These are phyloP conservation scores for Pterocles gutturalis DNA, from an alignment of 2,113 vertebrate genomes.

Conservation along the genomic window DNA sequence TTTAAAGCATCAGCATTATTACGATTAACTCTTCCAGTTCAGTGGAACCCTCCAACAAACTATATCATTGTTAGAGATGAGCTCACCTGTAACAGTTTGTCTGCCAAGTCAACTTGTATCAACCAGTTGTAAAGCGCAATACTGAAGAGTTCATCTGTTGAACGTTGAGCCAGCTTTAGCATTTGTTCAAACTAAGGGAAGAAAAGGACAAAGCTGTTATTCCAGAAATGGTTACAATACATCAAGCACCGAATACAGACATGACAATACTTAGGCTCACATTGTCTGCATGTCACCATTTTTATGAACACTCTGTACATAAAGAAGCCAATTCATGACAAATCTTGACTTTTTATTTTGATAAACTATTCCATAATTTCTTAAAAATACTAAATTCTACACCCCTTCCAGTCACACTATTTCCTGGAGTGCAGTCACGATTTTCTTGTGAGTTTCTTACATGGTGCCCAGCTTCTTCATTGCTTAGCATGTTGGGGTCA, in stretches of 20 bases:
- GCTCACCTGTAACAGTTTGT: conserved; percentile 94
- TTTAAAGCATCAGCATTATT: not conserved
- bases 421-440: not conserved
- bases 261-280: fast-evolving
- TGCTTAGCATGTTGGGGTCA: conserved; percentile 98
- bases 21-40: not conserved
- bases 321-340: not conserved
- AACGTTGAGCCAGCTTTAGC: conserved; percentile 90
- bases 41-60: not conserved
- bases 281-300: not conserved
- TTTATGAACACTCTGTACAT: not conserved
- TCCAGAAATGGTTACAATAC: not conserved
- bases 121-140: conserved; percentile 98
- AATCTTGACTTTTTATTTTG: not conserved
- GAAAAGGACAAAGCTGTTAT: not conserved
- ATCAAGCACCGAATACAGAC: not conserved
- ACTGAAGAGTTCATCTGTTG: conserved; percentile 95
- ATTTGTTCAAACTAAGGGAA: conserved; percentile 93
- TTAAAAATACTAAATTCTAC: not conserved
- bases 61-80: not conserved
- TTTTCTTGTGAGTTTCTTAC: conserved; percentile 74
- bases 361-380: not conserved
- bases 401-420: not conserved
- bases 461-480: conserved; percentile 95
- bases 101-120: conserved; percentile 91